phyloP scores from a whole-genome alignment of 2,888 invertebrate species.

The Chymomyza amoena region DNA sequence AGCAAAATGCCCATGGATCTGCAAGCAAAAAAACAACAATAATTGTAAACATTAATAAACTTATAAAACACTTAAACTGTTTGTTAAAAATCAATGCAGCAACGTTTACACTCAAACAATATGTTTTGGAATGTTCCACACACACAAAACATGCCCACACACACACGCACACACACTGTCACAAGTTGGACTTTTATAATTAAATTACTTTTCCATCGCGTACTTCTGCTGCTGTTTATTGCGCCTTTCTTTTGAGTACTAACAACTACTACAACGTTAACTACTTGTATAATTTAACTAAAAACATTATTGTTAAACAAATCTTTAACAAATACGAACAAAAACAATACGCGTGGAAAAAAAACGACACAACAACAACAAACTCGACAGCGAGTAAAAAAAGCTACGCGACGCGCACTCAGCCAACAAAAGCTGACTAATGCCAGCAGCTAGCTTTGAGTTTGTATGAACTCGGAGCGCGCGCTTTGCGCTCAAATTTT shows the following conservation, averaged over 20 bases:
- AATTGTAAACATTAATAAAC: constrained; percentile 1
- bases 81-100: constrained; percentile 47
- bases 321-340: constrained; percentile 21
- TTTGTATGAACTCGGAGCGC: constrained; percentile 6
- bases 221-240: constrained; percentile 20
- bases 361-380: constrained; percentile 20
- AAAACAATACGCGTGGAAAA: constrained; percentile 34
- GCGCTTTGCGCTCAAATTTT: constrained; percentile 5
- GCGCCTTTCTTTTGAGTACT: constrained; percentile 2
- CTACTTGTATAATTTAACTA: constrained; percentile 44
- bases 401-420: constrained; percentile 17
- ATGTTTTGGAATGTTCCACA: constrained; percentile 8
- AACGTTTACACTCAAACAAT: constrained; percentile 26
- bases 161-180: constrained; percentile 10
- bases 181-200: constrained; percentile 21
- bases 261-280: neutral
- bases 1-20: constrained; percentile 79
- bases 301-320: constrained; percentile 30
- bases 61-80: neutral
- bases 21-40: constrained; percentile 32
- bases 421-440: constrained; percentile 36
- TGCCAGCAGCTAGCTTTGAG: constrained; percentile 25
- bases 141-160: constrained; percentile 7
- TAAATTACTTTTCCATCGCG: constrained; percentile 29
- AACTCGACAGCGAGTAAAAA: constrained; percentile 6